Percentiles rank a stretch among this genome's conserved stretches.
phyloP scores from a whole-genome alignment of 2,888 invertebrate species.

The Synergus laeviventris region DNA sequence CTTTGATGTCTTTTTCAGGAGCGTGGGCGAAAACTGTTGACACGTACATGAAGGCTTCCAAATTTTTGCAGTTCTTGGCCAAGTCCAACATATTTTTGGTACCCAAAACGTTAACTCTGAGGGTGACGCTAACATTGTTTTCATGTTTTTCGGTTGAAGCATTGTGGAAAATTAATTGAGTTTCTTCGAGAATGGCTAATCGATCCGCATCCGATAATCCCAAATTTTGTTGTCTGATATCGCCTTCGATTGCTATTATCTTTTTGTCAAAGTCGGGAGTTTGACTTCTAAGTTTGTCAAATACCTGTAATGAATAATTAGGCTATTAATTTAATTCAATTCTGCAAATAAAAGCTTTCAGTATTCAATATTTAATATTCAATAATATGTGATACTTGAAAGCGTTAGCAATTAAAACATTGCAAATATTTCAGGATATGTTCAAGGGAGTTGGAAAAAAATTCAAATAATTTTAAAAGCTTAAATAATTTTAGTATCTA shows the following conservation, averaged over 20 bases:
- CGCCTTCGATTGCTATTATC: conserved; percentile 56
- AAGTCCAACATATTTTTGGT: conserved; percentile 62
- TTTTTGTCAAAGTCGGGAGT: conserved; percentile 56
- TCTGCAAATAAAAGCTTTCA: too few species aligned
- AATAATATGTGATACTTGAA: too few species aligned
- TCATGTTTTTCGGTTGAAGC: conserved; percentile 55
- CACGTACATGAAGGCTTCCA: conserved; percentile 60
- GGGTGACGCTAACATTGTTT: conserved; percentile 47
- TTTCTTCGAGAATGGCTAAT: conserved; percentile 52
- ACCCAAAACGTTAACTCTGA: conserved; percentile 61
- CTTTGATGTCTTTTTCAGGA: conserved; percentile 53
- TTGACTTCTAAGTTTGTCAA: conserved; percentile 55
- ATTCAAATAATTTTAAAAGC: too few species aligned
- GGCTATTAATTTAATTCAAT: not conserved
- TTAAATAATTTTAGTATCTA: too few species aligned
- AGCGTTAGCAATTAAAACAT: too few species aligned
- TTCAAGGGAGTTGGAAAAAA: too few species aligned
- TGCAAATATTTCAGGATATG: too few species aligned
- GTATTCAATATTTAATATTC: too few species aligned
- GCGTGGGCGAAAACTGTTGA: conserved; percentile 63
- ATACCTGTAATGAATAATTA: conserved; percentile 56
- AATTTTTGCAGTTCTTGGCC: conserved; percentile 57
- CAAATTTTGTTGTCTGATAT: conserved; percentile 54
- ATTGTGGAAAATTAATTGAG: conserved; percentile 63
- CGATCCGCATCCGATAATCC: conserved; percentile 56